Conservation (phyloP, 2,113 vertebrate species). For the Phoxinus phoxinus region DNA sequence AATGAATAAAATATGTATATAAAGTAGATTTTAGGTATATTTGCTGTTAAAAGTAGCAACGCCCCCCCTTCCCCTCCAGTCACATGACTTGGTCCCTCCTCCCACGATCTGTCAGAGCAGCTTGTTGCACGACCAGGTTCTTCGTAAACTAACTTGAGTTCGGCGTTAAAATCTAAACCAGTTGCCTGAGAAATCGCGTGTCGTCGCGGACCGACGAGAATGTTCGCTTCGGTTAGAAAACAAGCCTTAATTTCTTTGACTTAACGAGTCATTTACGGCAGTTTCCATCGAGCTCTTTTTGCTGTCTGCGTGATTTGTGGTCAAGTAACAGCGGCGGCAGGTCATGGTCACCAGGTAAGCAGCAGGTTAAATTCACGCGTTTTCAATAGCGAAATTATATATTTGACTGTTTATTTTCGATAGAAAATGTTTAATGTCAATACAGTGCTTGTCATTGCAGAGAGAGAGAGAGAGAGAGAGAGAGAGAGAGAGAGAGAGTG, state of each 20-base stretch:
- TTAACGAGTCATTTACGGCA: constrained; percentile 53
- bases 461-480: not conserved
- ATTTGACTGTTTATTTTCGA: not conserved
- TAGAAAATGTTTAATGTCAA: not conserved
- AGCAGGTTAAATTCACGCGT: constrained; percentile 52
- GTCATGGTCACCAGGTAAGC: constrained; percentile 76
- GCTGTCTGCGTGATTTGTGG: constrained; percentile 45
- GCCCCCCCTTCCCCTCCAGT: constrained; percentile 1
- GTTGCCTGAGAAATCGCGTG: constrained; percentile 11
- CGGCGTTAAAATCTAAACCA: constrained; percentile 33
- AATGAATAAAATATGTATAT: not conserved
- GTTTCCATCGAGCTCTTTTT: constrained; percentile 57
- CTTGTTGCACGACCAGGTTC: constrained; percentile 76
- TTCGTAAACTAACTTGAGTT: constrained; percentile 73
- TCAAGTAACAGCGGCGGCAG: constrained; percentile 56
- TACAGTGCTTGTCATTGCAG: not conserved
- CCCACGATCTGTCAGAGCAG: constrained; percentile 79
- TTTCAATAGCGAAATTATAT: not conserved
- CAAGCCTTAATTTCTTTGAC: constrained; percentile 34
- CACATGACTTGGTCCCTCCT: constrained; percentile 47
- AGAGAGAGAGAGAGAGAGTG: not conserved
- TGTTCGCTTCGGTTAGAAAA: not conserved
- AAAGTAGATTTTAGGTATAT: not conserved
- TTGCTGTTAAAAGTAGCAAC: not conserved
- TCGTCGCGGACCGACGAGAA: constrained; percentile 24